Evolutionary conservation across 92 coral and sea anemone species (phyloP).

Genomic region (Palythoa heliodiscus): DNA sequence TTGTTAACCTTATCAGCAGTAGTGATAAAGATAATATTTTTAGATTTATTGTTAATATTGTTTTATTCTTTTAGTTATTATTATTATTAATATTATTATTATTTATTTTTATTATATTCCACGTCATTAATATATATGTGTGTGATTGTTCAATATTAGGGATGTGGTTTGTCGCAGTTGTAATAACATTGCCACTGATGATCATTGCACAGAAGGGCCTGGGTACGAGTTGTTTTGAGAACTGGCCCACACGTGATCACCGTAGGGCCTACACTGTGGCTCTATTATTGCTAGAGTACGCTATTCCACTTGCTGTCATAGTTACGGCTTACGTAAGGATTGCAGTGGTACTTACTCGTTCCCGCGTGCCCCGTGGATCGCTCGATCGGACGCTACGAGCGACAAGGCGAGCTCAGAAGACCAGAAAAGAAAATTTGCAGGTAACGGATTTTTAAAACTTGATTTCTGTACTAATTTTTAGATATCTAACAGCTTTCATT

Average conservation of each 20-base stretch:
- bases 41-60: too few relatives aligned
- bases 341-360: conserved; percentile 8
- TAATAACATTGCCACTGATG: conserved; percentile 16
- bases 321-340: conserved; percentile 37
- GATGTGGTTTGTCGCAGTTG: conserved; percentile 14
- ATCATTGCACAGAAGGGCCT: not conserved
- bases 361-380: conserved; percentile 1
- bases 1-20: too few relatives aligned
- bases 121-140: not conserved
- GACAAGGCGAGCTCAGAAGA: conserved; percentile 4
- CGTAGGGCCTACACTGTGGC: conserved; percentile 33
- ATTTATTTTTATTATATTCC: not conserved
- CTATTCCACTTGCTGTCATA: conserved; percentile 35
- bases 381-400: not conserved
- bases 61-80: too few relatives aligned
- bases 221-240: conserved; percentile 9
- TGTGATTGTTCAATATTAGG: not conserved
- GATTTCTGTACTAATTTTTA: too few relatives aligned
- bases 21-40: too few relatives aligned
- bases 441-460: not conserved
- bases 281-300: conserved; percentile 21
- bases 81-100: too few relatives aligned
- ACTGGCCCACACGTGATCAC: conserved; percentile 24
- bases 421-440: conserved; percentile 39
- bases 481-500: too few relatives aligned